phyloP scores from a whole-genome alignment of 2,888 invertebrate species.

The Drosophila niveifrons region DNA sequence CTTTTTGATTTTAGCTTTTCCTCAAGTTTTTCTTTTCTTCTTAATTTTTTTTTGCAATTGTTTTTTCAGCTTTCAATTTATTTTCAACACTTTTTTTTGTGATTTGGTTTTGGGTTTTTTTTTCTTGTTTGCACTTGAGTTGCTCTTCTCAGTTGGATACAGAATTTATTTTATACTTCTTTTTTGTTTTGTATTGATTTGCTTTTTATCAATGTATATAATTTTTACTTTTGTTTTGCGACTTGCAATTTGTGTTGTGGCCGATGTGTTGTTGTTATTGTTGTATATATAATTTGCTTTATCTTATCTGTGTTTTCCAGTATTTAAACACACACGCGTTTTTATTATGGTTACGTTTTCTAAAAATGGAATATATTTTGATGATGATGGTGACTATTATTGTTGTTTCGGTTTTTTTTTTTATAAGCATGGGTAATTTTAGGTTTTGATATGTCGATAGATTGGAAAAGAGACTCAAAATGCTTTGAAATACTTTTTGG shows the following conservation, averaged over 20 bases:
- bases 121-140: slow-evolving; percentile 56
- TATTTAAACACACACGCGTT: slow-evolving; percentile 76
- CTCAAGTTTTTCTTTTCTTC: slow-evolving; percentile 29
- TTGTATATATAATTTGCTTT: slow-evolving; percentile 51
- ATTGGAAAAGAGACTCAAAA: slow-evolving; percentile 5
- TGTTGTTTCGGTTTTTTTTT: slow-evolving; percentile 23
- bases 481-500: slow-evolving; percentile 40
- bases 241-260: slow-evolving; percentile 2
- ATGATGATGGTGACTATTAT: slow-evolving; percentile 30
- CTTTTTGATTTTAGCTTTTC: slow-evolving; percentile 45
- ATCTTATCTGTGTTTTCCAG: slow-evolving; percentile 77
- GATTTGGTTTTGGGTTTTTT: slow-evolving; percentile 34
- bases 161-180: slow-evolving; percentile 23
- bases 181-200: slow-evolving; percentile 45
- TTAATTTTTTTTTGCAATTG: slow-evolving; percentile 10
- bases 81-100: slow-evolving; percentile 43
- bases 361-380: slow-evolving; percentile 49
- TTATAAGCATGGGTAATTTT: slow-evolving; percentile 49
- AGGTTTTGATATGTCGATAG: slow-evolving; percentile 22
- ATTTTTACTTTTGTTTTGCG: slow-evolving; percentile 26
- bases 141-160: slow-evolving; percentile 43
- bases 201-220: slow-evolving; percentile 48
- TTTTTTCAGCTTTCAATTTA: slow-evolving; percentile 27
- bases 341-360: slow-evolving; percentile 49
- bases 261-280: slow-evolving; percentile 25